Conservation (phyloP, 2,888 invertebrate genomes). For the Nomada ruficornis region DNA sequence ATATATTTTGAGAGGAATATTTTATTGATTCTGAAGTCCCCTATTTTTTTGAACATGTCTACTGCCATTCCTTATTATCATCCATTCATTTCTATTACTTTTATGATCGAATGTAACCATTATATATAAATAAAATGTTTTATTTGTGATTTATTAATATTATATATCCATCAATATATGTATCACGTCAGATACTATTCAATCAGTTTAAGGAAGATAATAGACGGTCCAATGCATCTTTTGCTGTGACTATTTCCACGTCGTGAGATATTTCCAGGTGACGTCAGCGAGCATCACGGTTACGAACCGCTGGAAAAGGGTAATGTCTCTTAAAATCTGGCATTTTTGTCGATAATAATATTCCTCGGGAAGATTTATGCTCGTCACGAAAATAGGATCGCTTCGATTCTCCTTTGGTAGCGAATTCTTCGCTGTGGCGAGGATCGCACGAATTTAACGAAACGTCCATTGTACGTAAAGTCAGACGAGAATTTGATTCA, state of each 20-base stretch:
- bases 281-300: conserved; percentile 38
- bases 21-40: too few relatives aligned
- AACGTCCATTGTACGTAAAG: conserved; percentile 26
- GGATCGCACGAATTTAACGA: conserved; percentile 25
- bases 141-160: too few relatives aligned
- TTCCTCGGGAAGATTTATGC: conserved; percentile 51
- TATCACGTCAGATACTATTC: too few relatives aligned
- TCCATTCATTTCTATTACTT: too few relatives aligned
- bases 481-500: background rate
- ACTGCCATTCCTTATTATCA: too few relatives aligned
- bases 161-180: too few relatives aligned
- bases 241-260: conserved; percentile 13
- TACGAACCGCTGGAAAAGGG: conserved; percentile 23
- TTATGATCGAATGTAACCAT: too few relatives aligned
- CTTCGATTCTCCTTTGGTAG: background rate
- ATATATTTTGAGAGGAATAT: too few relatives aligned
- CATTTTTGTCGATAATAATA: conserved; percentile 59
- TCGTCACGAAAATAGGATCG: conserved; percentile 51
- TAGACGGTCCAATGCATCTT: too few relatives aligned
- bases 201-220: too few relatives aligned
- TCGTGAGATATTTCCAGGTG: conserved; percentile 31
- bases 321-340: conserved; percentile 47
- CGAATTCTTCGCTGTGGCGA: background rate
- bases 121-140: too few relatives aligned
- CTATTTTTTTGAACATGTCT: too few relatives aligned